Evolutionary conservation across 30 jellyfish, hydroid and myxozoan genomes (phyloP).

Genomic region (Cassiopea andromeda): DNA sequence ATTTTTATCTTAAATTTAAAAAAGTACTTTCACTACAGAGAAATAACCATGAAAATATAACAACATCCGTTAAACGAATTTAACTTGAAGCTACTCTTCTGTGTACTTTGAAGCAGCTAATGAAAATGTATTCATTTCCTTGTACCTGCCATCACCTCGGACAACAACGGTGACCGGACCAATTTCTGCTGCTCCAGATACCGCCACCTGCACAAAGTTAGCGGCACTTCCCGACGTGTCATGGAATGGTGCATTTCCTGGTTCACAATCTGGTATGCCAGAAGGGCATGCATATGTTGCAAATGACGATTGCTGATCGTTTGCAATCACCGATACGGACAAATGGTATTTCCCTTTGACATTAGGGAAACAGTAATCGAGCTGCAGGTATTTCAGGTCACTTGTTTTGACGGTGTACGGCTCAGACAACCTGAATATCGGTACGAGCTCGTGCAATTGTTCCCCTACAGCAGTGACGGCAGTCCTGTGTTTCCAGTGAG

Average conservation of each 20-base stretch:
- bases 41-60: too few species aligned
- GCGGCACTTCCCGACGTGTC: constrained; percentile 72
- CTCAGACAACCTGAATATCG: constrained; percentile 46
- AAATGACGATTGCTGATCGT: constrained; percentile 61
- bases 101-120: constrained; percentile 67
- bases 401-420: constrained; percentile 31
- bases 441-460: constrained; percentile 72
- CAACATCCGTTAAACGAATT: too few species aligned
- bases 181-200: constrained; percentile 46
- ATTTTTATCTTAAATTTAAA: too few species aligned
- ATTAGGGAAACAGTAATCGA: constrained; percentile 61
- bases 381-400: constrained; percentile 36
- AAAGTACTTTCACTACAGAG: too few species aligned
- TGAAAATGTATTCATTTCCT: constrained; percentile 27
- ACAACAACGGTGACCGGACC: constrained; percentile 70
- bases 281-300: constrained; percentile 76
- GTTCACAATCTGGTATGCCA: constrained; percentile 23
- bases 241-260: constrained; percentile 54
- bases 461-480: constrained; percentile 1
- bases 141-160: constrained; percentile 67
- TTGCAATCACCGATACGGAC: constrained; percentile 50
- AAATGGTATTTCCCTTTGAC: constrained; percentile 10
- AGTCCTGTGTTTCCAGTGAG: constrained; percentile 43
- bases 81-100: neutral
- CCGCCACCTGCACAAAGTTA: constrained; percentile 31